Evolutionary conservation across 2,888 invertebrate species (phyloP).

Genomic region (Pyralis farinalis): DNA sequence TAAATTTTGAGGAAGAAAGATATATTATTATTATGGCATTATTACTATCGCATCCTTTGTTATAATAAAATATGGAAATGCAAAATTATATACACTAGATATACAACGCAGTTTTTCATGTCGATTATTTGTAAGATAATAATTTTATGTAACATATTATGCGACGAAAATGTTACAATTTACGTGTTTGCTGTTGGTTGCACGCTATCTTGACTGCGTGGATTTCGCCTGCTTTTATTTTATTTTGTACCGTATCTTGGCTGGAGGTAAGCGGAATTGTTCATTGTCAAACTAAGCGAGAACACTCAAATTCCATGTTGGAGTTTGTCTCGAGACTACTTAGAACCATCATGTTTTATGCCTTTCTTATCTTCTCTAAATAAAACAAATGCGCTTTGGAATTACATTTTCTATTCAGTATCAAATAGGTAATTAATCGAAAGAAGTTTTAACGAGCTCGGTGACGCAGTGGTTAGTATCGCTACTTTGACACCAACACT

Average conservation of each 20-base stretch:
- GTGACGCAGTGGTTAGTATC: no score
- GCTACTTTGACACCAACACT: no score
- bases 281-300: background rate
- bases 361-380: no score
- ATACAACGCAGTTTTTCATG: background rate
- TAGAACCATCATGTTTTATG: no score
- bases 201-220: conserved; percentile 3
- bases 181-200: conserved; percentile 4
- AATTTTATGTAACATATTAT: conserved; percentile 9
- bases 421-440: no score
- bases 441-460: no score
- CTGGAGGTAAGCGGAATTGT: background rate
- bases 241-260: background rate
- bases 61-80: no score
- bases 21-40: no score
- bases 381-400: no score
- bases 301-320: background rate
- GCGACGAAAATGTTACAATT: conserved; percentile 4
- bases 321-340: background rate
- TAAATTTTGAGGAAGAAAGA: no score
- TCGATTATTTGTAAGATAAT: conserved; percentile 7
- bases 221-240: conserved; percentile 8
- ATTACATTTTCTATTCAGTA: no score
- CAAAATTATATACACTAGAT: background rate
- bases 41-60: no score